Percentiles rank a stretch among this genome's conserved stretches.
Evolutionary conservation across 2,888 invertebrate genomes (phyloP).

Genomic region (Eupithecia centaureata): DNA sequence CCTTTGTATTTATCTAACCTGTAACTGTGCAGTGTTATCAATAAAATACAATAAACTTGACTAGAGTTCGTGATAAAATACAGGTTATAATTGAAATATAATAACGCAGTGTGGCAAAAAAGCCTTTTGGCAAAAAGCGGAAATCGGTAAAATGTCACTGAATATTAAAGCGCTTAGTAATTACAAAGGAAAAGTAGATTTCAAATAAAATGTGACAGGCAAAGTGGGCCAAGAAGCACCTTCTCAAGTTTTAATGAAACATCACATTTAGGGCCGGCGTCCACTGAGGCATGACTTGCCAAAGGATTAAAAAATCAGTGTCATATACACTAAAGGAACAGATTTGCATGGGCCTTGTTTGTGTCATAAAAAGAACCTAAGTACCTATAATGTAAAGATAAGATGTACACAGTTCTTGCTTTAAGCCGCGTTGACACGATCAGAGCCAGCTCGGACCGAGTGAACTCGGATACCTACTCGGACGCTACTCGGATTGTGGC

Average conservation of each 20-base stretch:
- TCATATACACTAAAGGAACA: neutral
- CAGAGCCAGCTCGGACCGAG: too few species aligned
- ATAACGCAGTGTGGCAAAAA: too few species aligned
- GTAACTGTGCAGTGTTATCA: too few species aligned
- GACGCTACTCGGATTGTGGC: too few species aligned
- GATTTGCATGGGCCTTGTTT: neutral
- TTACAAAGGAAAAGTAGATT: slow-evolving; percentile 15
- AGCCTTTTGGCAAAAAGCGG: neutral
- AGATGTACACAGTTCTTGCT: neutral
- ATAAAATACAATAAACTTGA: too few species aligned
- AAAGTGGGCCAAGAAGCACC: slow-evolving; percentile 30
- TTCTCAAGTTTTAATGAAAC: slow-evolving; percentile 58
- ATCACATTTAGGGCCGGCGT: slow-evolving; percentile 38
- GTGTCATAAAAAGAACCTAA: neutral
- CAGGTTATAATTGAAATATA: too few species aligned
- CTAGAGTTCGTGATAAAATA: too few species aligned
- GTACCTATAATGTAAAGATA: too few species aligned
- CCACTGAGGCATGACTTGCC: neutral
- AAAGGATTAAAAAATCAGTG: neutral
- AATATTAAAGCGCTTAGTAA: neutral
- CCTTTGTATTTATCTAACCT: too few species aligned
- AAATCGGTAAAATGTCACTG: neutral
- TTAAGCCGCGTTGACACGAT: too few species aligned
- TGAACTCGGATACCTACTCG: too few species aligned
- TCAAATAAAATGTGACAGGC: slow-evolving; percentile 30